Base-by-base conservation (phyloP, 37 sponge, comb jelly and placozoan species). In the Hormiphora californensis region DNA sequence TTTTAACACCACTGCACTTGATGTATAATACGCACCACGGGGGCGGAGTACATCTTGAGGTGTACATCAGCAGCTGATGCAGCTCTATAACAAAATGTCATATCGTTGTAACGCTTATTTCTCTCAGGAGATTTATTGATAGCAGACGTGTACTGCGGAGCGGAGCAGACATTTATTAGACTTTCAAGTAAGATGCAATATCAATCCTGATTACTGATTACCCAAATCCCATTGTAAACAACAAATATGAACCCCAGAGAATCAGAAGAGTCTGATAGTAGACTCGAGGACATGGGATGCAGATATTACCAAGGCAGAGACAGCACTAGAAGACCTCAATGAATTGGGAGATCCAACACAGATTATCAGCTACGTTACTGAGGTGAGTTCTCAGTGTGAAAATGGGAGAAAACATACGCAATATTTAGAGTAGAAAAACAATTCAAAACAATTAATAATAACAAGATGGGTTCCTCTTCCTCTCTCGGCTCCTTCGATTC, bases 171-270 rank as follows among this genome's bases (percentile, higher is more conserved):
- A n/a, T 73, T 33, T 28, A 46, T 21, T 9, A 39, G 81, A 73
- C 38, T 73, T 43, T 73, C 81, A 73, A 39, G 81, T 73, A 28
- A 73, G 81, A n/a, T 73, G 30, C 36, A 59, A 8, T 59, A 8
- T 57, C 59, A 19, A 23, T 30, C 19, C 19, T 27, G 51, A 46
- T 46, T 17, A 46, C 51, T 12, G 51, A 46, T 8, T 12, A 17
- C 51, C 51, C 12, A 12, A 46, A 46, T 17, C n/a, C n/a, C n/a
- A 46, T 46, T 17, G 51, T 46, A 46, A 46, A 17, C 12, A 17
- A 46, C 15, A 9, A 9, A 49, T 49, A 49, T 15, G 12, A 49
- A 49, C 53, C 9, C 53, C 81, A 73, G 81, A 15, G 25, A 43
- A 73, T 1, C 40, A 73, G 46, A 73, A 41, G 46, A 39, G 81